Evolutionary conservation across 2,113 vertebrate genomes (phyloP), one percentile per base, ranked within the genome.

Genomic region (Ceyx margarethae): DNA sequence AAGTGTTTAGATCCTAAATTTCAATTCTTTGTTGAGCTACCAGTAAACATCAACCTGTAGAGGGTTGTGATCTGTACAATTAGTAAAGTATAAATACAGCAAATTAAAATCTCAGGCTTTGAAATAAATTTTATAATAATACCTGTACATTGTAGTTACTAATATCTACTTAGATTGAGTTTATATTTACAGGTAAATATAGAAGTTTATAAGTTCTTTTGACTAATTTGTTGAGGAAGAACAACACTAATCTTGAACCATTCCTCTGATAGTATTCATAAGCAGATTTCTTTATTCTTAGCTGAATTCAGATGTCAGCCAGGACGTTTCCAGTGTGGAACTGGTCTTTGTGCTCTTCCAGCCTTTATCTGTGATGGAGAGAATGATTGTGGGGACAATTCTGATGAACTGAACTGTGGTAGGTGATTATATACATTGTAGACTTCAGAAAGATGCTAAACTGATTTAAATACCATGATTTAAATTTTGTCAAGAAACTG

Each of bases 281-380:
- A 82, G 18, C 35, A 54, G 15, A 53, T 46, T 72, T 62, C 31
- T 51, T 58, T 81, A 73, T 66, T 90, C 87, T 66, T 94, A 99
- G 99, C 99, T 92, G 99, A 99, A 97, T 99, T 99, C 96, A 99
- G 98, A 94, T 99, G 99, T 93, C 99, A 99, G 81, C 99, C 99
- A 15, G 99, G 99, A 35, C 98, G 99, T 61, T 99, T 99, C 94
- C 99, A 99, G 94, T 99, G 99, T 64, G 99, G 99, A 73, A 99
- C 98, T 25, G 99, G 99, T 62, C 98, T 99, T 58, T 99, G 99
- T 91, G 99, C 99, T 42, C 98, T 99, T 21, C 99, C 99, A 42
- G 99, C 99, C 20, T 99, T 99, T 94, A 99, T 99, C 96, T 99
- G 99, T 89, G 99, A 99, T 84, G 99, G 99, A 89, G 99, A 99